Evolutionary conservation across 2,797 vertebrate genomes (phyloP), one percentile per base, ranked within the genome.

Genomic region (Esox masquinongy): DNA sequence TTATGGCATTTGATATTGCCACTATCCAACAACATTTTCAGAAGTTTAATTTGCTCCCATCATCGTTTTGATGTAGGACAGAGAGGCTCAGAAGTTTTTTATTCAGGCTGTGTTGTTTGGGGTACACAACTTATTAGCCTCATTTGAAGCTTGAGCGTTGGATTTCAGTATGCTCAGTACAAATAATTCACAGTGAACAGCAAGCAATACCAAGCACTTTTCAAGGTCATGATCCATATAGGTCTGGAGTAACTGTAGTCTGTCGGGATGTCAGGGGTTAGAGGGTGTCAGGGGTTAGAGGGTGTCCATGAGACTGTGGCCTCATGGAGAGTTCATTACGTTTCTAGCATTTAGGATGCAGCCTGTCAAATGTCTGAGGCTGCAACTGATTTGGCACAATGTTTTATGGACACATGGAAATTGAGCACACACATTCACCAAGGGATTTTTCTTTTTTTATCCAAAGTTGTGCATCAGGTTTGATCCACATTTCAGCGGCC

Each of bases 121-220:
- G 11, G 34, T 49, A 74, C 2, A 36, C 15, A 80, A 79, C 76
- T 82, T 64, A 66, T 77, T 80, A 75, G 79, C 72, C 80, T 78
- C 72, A 73, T 79, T 80, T 83, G 78, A 85, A 83, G 82, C 85
- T 84, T 19, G 68, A 70, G 79, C 87, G 79, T 86, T 87, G 70
- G 63, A 76, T 92, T 93, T 88, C 81, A 83, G 83, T 82, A 75
- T 73, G 77, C 84, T 85, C 84, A 80, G 89, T 86, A 78, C 74
- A 69, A 77, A 82, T 77, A 77, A 78, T 81, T 74, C 84, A 86
- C 79, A 84, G 75, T 29, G 80, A 78, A 87, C 79, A 68, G 84
- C 74, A 49, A 75, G 80, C 86, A 86, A 91, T 80, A 85, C 85
- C 88, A 89, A 90, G 88, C 90, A 86, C 74, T 89, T 90, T 80